These are phyloP conservation scores for Leptinotarsa haldemani DNA, from an alignment of 2,888 invertebrate species.

Conservation along the genomic window DNA sequence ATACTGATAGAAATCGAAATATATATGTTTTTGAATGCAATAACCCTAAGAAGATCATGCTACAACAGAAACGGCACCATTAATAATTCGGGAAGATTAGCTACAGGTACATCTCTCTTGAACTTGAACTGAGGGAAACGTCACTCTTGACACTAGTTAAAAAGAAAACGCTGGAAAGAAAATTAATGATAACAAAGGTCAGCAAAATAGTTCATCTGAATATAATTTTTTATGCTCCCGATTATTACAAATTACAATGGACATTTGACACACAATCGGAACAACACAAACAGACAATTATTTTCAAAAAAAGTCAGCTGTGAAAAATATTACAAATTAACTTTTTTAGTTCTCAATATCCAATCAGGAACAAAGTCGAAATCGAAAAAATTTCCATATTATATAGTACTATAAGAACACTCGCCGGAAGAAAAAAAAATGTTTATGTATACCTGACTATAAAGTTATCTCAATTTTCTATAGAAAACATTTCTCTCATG, in stretches of 20 bases:
- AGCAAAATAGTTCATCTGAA: conserved; percentile 15
- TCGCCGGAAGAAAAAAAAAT: not conserved
- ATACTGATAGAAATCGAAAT: conserved; percentile 16
- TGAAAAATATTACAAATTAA: conserved; percentile 8
- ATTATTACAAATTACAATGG: conserved; percentile 15
- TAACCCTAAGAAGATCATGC: conserved; percentile 11
- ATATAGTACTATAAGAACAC: conserved; percentile 23
- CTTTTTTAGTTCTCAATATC: conserved; percentile 19
- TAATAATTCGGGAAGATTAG: conserved; percentile 9
- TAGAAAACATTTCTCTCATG: conserved; percentile 9
- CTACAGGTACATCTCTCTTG: conserved; percentile 3
- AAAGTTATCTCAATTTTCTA: conserved; percentile 15
- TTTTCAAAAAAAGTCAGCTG: not conserved
- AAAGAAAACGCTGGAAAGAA: conserved; percentile 7
- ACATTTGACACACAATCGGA: conserved; percentile 15
- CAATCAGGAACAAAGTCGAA: conserved; percentile 24
- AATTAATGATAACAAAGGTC: conserved; percentile 1
- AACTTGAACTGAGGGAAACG: conserved; percentile 18
- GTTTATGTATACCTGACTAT: conserved; percentile 1
- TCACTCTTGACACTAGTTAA: conserved; percentile 8
- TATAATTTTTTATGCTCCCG: conserved; percentile 3
- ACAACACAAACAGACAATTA: conserved; percentile 21
- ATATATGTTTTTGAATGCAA: conserved; percentile 16
- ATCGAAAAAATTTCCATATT: conserved; percentile 6
- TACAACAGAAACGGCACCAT: conserved; percentile 10